These are phyloP conservation scores for Creontiades dilutus DNA, from an alignment of 2,888 invertebrate genomes.

Conservation along the genomic window DNA sequence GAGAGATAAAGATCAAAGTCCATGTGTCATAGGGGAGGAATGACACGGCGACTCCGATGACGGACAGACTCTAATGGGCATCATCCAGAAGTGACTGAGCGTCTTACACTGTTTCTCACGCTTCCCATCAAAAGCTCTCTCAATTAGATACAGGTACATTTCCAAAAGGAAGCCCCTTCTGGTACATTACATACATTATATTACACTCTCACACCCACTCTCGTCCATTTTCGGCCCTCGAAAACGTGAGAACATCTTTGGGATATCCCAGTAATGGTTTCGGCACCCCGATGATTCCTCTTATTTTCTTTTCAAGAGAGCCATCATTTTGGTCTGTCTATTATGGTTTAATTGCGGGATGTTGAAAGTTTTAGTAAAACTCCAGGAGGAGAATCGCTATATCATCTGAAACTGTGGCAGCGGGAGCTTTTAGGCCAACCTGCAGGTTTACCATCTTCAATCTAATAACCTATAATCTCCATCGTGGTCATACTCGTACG, in stretches of 20 bases:
- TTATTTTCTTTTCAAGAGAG: conserved; percentile 54
- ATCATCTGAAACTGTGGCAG: conserved; percentile 41
- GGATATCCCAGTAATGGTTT: conserved; percentile 67
- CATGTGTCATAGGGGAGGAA: conserved; percentile 65
- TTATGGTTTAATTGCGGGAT: conserved; percentile 52
- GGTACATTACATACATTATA: conserved; percentile 66
- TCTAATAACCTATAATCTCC: too few relatives aligned
- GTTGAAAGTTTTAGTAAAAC: conserved; percentile 57
- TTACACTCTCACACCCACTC: conserved; percentile 53
- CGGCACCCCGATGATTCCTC: conserved; percentile 50
- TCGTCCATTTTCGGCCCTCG: conserved; percentile 4
- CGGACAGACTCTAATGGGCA: conserved; percentile 71
- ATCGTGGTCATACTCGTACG: too few relatives aligned
- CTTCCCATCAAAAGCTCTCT: conserved; percentile 59
- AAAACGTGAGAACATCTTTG: conserved; percentile 66
- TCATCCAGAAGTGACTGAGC: conserved; percentile 70
- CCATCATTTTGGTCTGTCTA: conserved; percentile 44
- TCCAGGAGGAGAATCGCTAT: conserved; percentile 17
- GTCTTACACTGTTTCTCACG: conserved; percentile 70
- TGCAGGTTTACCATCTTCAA: too few relatives aligned
- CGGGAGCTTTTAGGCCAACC: not conserved
- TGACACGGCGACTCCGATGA: conserved; percentile 70
- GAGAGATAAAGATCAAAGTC: conserved; percentile 49
- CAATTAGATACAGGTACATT: conserved; percentile 71
- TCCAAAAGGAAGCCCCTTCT: conserved; percentile 49